Percentiles rank a stretch among this genome's conserved stretches.
Conservation (phyloP, 2,888 invertebrate species). For the Biston betularia region DNA sequence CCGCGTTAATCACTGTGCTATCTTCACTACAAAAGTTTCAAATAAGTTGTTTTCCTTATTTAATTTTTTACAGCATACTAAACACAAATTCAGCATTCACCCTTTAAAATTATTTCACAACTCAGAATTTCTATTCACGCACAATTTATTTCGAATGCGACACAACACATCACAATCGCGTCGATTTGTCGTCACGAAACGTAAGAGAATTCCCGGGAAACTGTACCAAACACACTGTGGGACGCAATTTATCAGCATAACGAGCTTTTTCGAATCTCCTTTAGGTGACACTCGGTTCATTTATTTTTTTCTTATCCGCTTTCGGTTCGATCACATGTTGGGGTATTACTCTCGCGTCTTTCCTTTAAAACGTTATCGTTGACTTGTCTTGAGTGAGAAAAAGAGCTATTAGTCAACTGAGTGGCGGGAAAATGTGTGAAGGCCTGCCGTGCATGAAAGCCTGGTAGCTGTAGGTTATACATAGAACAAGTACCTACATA, state of each 20-base stretch:
- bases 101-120: conserved; percentile 16
- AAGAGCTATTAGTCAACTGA: conserved; percentile 74
- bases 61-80: background rate
- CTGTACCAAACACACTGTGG: conserved; percentile 71
- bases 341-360: conserved; percentile 73
- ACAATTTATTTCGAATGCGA: conserved; percentile 43
- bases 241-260: conserved; percentile 81
- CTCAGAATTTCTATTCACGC: conserved; percentile 38
- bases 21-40: too few species aligned
- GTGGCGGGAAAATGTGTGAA: conserved; percentile 47
- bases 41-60: background rate
- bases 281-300: conserved; percentile 81
- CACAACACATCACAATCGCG: conserved; percentile 49
- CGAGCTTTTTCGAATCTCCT: conserved; percentile 81
- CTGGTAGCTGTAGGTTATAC: background rate
- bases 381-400: conserved; percentile 67
- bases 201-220: conserved; percentile 55
- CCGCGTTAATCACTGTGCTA: too few species aligned
- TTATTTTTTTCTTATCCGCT: conserved; percentile 83
- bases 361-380: conserved; percentile 76
- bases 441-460: conserved; percentile 4
- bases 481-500: background rate
- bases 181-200: conserved; percentile 68
- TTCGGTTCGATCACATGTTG: conserved; percentile 77
- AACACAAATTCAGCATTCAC: conserved; percentile 7